These are phyloP conservation scores for Euphydryas editha DNA, from an alignment of 2,888 invertebrate genomes.

Conservation along the genomic window DNA sequence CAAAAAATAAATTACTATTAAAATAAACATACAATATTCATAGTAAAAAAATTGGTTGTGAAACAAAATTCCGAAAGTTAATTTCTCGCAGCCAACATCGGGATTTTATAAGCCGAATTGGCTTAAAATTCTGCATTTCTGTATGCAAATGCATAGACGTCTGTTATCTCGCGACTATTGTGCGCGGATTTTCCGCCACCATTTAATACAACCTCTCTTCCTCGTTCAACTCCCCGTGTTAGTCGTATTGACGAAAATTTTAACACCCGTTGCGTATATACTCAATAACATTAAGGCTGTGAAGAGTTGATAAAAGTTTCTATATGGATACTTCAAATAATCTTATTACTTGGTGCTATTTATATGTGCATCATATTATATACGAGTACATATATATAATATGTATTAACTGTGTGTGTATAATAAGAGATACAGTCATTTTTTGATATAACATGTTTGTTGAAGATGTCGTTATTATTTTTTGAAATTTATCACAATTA, in stretches of 20 bases:
- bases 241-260: slow-evolving; percentile 2
- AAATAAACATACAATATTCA: too few species aligned
- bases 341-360: too few species aligned
- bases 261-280: not conserved
- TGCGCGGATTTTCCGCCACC: slow-evolving; percentile 13
- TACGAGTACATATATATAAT: too few species aligned
- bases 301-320: not conserved
- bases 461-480: too few species aligned
- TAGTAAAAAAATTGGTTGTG: too few species aligned
- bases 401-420: too few species aligned
- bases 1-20: too few species aligned
- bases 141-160: slow-evolving; percentile 11
- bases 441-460: too few species aligned
- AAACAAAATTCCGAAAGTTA: not conserved
- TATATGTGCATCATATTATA: too few species aligned
- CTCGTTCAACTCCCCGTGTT: not conserved
- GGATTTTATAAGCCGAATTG: slow-evolving; percentile 2
- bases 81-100: not conserved
- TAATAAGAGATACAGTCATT: too few species aligned
- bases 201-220: slow-evolving; percentile 1
- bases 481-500: too few species aligned
- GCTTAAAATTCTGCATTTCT: slow-evolving; percentile 14
- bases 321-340: too few species aligned
- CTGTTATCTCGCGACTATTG: slow-evolving; percentile 12
- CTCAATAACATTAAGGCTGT: not conserved